Conservation (phyloP, 2,113 vertebrate species). For the Bubo bubo region DNA sequence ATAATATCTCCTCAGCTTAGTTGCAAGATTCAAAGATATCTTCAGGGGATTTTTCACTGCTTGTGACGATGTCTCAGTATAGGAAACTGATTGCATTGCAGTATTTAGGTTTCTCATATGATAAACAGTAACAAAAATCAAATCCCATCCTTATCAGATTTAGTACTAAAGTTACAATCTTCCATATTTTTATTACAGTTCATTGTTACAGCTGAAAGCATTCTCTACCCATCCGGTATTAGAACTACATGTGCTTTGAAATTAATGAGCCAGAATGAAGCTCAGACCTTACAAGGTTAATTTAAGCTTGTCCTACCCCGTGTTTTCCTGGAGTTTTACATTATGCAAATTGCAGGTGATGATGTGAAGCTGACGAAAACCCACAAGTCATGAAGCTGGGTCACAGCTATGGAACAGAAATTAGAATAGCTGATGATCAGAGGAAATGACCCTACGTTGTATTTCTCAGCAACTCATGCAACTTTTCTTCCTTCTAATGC, state of each 20-base stretch:
- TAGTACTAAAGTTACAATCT: neutral
- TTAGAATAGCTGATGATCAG: constrained; percentile 24
- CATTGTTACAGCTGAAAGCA: neutral
- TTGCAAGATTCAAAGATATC: neutral
- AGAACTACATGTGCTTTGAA: neutral
- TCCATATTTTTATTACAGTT: neutral
- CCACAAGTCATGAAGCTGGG: neutral
- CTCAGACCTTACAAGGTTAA: neutral
- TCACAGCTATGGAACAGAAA: neutral
- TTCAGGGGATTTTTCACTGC: neutral
- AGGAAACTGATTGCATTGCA: neutral
- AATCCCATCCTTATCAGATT: neutral
- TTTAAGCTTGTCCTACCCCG: neutral
- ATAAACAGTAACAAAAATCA: neutral
- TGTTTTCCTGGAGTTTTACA: constrained; percentile 42
- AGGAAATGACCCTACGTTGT: neutral
- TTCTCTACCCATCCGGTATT: neutral
- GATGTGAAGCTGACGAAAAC: constrained; percentile 19
- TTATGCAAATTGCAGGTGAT: constrained; percentile 27
- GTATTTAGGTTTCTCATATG: neutral
- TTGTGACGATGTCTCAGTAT: neutral
- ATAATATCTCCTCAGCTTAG: neutral
- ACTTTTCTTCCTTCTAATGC: neutral
- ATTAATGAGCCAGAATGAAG: constrained; percentile 24
- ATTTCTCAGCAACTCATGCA: neutral